A percentile compares a stretch with the other conserved stretches of the same genome.
Evolutionary conservation across 1,140 invertebrate species (phyloP).

Genomic region (Drosophila rufa): DNA sequence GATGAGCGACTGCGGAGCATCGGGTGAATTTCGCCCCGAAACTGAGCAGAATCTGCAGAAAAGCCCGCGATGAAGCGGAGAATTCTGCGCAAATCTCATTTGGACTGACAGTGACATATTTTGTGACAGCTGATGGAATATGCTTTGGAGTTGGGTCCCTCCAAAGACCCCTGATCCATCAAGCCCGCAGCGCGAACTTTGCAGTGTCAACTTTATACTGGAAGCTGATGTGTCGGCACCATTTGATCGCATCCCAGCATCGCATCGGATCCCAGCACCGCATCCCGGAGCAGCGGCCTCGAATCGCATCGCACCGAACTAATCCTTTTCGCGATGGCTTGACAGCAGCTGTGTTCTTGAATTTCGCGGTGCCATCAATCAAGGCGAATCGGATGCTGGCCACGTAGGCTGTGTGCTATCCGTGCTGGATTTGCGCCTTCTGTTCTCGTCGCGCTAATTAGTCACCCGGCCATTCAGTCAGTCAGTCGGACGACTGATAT

Average conservation of each 20-base stretch:
- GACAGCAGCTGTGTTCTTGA: constrained; percentile 83
- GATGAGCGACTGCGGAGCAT: constrained; percentile 12
- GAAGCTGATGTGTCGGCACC: constrained; percentile 76
- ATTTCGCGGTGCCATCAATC: constrained; percentile 85
- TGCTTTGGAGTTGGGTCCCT: constrained; percentile 69
- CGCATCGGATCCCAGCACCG: constrained; percentile 2
- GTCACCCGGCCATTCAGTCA: constrained; percentile 64
- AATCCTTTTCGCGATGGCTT: constrained; percentile 85
- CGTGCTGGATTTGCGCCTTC: constrained; percentile 18
- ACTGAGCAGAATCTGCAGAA: constrained; percentile 40
- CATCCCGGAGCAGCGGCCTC: constrained; percentile 7
- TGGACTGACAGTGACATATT: constrained; percentile 83
- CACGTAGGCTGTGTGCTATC: constrained; percentile 37
- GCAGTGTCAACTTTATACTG: constrained; percentile 81
- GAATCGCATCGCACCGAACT: constrained; percentile 50
- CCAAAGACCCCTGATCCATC: constrained; percentile 62
- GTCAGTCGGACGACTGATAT: constrained; percentile 51
- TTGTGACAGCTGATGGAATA: constrained; percentile 85
- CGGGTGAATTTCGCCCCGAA: constrained; percentile 37
- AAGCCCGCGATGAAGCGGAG: constrained; percentile 6
- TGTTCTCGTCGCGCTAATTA: constrained; percentile 74
- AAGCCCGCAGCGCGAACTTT: constrained; percentile 53
- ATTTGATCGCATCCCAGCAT: constrained; percentile 69
- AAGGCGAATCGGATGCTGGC: constrained; percentile 58
- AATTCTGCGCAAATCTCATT: constrained; percentile 76